Percentiles rank a stretch among this genome's conserved stretches.
These are phyloP conservation scores for Drosophila eugracilis DNA, from an alignment of 1,140 invertebrate species.

Conservation along the genomic window DNA sequence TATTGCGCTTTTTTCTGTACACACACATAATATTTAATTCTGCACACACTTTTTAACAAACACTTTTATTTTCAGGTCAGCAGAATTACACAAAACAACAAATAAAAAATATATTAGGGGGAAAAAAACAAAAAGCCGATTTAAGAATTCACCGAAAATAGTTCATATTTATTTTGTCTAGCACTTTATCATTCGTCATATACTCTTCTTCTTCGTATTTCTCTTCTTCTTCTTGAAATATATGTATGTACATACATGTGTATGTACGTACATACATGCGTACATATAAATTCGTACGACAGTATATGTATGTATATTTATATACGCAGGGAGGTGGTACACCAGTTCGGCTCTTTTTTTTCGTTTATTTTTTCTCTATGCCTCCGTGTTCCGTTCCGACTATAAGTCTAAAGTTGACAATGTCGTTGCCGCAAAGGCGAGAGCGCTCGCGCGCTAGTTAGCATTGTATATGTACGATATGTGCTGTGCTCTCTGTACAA, in stretches of 20 bases:
- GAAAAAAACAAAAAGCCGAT: conserved; percentile 28
- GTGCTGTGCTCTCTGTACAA: conserved; percentile 24
- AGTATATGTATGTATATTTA: conserved; percentile 10
- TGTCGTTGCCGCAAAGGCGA: conserved; percentile 41
- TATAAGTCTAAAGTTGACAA: conserved; percentile 29
- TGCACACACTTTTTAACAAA: conserved; percentile 8
- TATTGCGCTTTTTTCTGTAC: conserved; percentile 12
- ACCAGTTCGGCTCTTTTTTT: conserved; percentile 19
- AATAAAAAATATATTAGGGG: conserved; percentile 6
- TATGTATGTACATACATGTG: conserved; percentile 24
- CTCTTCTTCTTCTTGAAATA: conserved; percentile 1
- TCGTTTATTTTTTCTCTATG: conserved; percentile 55
- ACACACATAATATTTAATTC: conserved; percentile 10
- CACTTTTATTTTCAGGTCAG: conserved; percentile 16
- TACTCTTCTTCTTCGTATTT: conserved; percentile 27
- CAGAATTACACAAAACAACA: conserved; percentile 5
- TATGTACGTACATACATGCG: conserved; percentile 24
- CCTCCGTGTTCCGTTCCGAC: conserved; percentile 11
- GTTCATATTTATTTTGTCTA: conserved; percentile 38
- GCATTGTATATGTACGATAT: conserved; percentile 42
- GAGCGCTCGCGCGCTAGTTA: conserved; percentile 47
- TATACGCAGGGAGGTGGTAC: conserved; percentile 24
- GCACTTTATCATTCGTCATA: conserved; percentile 47
- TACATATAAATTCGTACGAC: conserved; percentile 10
- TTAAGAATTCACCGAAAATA: conserved; percentile 23